Evolutionary conservation across 2,113 vertebrate species (phyloP).

Genomic region (Heteronetta atricapilla): DNA sequence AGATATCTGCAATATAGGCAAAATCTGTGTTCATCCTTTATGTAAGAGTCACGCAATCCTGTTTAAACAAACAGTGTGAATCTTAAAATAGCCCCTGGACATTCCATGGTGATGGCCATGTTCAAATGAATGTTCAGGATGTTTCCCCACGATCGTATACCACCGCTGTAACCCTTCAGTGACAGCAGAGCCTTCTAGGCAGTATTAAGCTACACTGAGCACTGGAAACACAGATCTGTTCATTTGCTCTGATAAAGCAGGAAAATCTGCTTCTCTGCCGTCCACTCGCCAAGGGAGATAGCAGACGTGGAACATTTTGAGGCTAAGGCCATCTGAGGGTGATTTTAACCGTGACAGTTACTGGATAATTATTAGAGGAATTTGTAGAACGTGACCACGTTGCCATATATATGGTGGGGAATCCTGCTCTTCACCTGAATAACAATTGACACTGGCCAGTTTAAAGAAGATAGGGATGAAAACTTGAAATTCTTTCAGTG

Average conservation of each 20-base stretch:
- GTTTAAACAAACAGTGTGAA: constrained; percentile 62
- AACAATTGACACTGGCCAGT: background rate
- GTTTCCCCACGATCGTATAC: constrained; percentile 44
- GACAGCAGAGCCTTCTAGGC: background rate
- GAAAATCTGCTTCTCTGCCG: background rate
- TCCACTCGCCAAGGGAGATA: background rate
- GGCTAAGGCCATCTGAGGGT: background rate
- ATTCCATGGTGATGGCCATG: constrained; percentile 38
- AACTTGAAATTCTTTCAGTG: background rate
- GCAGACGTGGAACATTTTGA: background rate
- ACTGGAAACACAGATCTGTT: background rate
- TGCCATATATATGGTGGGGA: background rate
- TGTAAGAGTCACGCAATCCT: constrained; percentile 29
- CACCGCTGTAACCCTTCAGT: constrained; percentile 22
- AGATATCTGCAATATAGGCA: background rate
- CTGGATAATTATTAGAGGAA: background rate
- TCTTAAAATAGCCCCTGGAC: constrained; percentile 64
- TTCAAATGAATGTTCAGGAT: constrained; percentile 58
- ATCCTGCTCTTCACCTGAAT: background rate
- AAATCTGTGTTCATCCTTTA: constrained; percentile 40
- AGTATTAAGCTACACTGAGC: background rate
- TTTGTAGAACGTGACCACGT: background rate
- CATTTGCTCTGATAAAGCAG: background rate
- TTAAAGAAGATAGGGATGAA: background rate
- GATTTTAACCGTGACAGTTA: background rate